A percentile compares a stretch with the other conserved stretches of the same genome.
These are phyloP conservation scores for Agonum fuliginosum DNA, from an alignment of 2,888 invertebrate species.

Conservation along the genomic window DNA sequence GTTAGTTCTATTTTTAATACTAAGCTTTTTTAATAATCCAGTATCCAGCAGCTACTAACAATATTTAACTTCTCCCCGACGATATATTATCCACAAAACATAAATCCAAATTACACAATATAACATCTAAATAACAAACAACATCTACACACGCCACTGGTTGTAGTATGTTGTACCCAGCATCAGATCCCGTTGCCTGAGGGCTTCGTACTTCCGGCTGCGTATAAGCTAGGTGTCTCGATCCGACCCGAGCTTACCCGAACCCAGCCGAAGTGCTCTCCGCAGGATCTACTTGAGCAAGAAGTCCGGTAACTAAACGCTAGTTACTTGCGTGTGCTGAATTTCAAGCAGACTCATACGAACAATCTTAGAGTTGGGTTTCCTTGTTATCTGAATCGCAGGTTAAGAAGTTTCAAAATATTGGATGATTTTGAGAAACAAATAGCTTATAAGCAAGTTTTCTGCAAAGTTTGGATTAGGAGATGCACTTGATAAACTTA, in stretches of 20 bases:
- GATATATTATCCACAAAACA: conserved; percentile 27
- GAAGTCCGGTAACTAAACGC: conserved; percentile 49
- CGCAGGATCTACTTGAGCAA: conserved; percentile 36
- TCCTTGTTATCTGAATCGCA: conserved; percentile 31
- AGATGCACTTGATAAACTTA: background rate
- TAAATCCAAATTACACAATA: conserved; percentile 37
- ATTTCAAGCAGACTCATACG: conserved; percentile 40
- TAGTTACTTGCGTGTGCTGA: conserved; percentile 43
- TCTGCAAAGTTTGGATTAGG: background rate
- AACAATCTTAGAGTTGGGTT: conserved; percentile 22
- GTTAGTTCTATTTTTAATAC: conserved; percentile 3
- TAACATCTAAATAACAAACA: conserved; percentile 35
- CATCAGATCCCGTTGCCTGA: conserved; percentile 27
- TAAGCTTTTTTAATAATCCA: background rate
- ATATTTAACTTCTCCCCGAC: too few species aligned
- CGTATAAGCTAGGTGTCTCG: conserved; percentile 9
- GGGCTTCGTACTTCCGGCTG: conserved; percentile 21
- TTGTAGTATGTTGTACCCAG: background rate
- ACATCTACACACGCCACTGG: conserved; percentile 32
- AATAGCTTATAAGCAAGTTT: conserved; percentile 11
- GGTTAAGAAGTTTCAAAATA: conserved; percentile 30
- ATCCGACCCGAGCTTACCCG: conserved; percentile 16
- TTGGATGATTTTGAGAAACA: conserved; percentile 9
- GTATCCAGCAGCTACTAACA: background rate
- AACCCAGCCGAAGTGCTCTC: conserved; percentile 10